Evolutionary conservation across 92 coral and sea anemone genomes (phyloP).

Genomic region (Parazoanthus atlanticus): DNA sequence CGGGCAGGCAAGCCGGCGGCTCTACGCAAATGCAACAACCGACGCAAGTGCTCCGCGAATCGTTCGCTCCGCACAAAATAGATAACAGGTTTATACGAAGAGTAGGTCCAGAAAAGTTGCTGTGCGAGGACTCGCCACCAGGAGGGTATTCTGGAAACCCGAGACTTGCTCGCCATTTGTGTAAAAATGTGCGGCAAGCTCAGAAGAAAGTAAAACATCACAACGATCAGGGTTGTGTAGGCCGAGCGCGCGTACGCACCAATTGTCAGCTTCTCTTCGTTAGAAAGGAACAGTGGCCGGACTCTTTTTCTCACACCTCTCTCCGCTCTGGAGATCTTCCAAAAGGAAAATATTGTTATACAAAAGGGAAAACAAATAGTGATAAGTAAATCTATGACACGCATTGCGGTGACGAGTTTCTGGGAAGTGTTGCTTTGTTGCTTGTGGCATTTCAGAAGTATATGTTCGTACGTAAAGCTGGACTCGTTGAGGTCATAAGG

Average conservation of each 20-base stretch:
- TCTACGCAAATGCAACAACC: not conserved
- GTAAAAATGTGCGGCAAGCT: not conserved
- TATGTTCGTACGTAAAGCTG: not conserved
- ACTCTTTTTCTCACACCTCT: not conserved
- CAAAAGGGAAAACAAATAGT: not conserved
- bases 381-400: not conserved
- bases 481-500: not conserved
- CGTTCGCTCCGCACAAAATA: constrained; percentile 1
- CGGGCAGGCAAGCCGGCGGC: not conserved
- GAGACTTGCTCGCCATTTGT: not conserved
- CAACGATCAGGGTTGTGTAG: not conserved
- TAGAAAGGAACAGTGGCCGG: constrained; percentile 6
- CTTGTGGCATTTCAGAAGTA: not conserved
- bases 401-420: not conserved
- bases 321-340: constrained; percentile 6
- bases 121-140: constrained; percentile 17
- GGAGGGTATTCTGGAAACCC: not conserved
- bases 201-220: not conserved
- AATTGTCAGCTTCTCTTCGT: constrained; percentile 6
- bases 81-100: not conserved
- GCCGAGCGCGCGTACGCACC: constrained; percentile 10
- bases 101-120: constrained; percentile 4
- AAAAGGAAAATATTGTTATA: not conserved
- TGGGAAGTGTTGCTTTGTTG: not conserved
- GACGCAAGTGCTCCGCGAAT: constrained; percentile 1